phyloP scores from a whole-genome alignment of 2,113 vertebrate genomes.

The Cavia aperea region DNA sequence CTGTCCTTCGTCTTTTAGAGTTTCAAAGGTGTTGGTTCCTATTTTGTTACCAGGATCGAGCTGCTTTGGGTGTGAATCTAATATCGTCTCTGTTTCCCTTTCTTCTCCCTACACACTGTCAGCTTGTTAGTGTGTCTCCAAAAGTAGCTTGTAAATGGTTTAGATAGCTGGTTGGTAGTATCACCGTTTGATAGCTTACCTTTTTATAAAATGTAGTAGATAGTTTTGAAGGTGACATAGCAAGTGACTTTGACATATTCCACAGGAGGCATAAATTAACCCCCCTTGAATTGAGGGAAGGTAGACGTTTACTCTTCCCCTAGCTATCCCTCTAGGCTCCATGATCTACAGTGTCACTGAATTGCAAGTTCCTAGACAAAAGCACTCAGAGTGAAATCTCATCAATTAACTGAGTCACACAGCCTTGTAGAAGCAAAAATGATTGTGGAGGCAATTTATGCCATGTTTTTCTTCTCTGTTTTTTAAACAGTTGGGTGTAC shows the following conservation, averaged over 20 bases:
- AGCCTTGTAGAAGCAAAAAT: neutral
- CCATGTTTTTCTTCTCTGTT: neutral
- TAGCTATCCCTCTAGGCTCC: neutral
- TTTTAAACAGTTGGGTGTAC: neutral
- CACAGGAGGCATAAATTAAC: neutral
- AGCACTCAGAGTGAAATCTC: neutral
- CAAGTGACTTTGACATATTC: neutral
- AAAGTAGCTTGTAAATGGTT: neutral
- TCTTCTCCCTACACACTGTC: neutral
- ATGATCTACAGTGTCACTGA: neutral
- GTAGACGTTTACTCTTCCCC: neutral
- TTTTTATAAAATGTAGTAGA: neutral
- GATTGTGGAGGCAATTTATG: neutral
- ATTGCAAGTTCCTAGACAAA: neutral
- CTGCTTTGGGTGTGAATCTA: neutral
- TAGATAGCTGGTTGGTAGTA: neutral
- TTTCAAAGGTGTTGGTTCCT: neutral
- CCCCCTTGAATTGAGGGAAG: neutral
- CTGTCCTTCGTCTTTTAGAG: neutral
- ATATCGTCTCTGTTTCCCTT: neutral
- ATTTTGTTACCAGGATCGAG: neutral
- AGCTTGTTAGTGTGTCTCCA: neutral
- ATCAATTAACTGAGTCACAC: neutral
- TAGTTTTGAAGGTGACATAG: slow-evolving; percentile 6
- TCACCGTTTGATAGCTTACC: neutral